These are phyloP conservation scores for Pseudorasbora parva DNA, from an alignment of 2,113 vertebrate species.

Conservation along the genomic window DNA sequence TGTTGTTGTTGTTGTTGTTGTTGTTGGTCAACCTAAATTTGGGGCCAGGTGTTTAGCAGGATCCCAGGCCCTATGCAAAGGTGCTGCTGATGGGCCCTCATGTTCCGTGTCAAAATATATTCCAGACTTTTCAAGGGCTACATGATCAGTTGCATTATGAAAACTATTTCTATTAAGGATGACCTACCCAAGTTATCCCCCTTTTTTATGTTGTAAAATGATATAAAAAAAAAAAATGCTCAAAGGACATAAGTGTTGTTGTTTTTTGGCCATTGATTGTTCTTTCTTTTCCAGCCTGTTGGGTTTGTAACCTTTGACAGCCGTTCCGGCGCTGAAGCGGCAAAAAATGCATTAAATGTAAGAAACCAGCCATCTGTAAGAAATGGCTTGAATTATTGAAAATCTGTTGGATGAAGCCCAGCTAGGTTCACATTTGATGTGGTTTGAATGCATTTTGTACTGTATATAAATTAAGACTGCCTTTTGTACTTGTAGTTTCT, in stretches of 20 bases:
- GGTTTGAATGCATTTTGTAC: neutral
- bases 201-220: neutral
- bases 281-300: conserved; percentile 85
- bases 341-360: conserved; percentile 96
- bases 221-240: too few relatives aligned
- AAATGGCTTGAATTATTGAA: conserved; percentile 49
- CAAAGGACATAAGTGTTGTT: too few relatives aligned
- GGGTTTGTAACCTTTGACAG: conserved; percentile 99
- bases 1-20: too few relatives aligned
- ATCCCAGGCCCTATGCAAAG: too few relatives aligned
- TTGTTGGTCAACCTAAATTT: neutral
- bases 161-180: too few relatives aligned
- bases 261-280: neutral
- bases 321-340: conserved; percentile 93
- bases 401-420: conserved; percentile 9
- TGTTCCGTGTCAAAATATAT: too few relatives aligned
- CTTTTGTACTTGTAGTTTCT: neutral
- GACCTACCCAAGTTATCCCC: neutral
- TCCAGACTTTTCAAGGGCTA: too few relatives aligned
- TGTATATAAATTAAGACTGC: neutral
- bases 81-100: too few relatives aligned
- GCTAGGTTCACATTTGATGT: neutral
- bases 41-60: too few relatives aligned
- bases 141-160: neutral
- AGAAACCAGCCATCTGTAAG: conserved; percentile 66